phyloP scores from a whole-genome alignment of 2,888 invertebrate species.

The Lumbricus terrestris region DNA sequence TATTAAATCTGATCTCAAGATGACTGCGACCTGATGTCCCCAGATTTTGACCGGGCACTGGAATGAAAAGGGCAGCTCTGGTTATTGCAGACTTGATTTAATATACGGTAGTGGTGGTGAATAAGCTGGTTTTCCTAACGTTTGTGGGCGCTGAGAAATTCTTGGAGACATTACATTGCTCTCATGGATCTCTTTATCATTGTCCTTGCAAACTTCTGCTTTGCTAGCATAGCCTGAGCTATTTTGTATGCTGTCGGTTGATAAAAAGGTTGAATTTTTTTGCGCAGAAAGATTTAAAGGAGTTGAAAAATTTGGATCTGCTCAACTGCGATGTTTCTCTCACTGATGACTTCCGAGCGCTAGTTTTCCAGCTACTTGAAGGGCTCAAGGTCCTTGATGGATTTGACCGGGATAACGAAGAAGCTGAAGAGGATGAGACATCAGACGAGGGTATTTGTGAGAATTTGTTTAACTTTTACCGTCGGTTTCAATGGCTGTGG shows the following conservation, averaged over 20 bases:
- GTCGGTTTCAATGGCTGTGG: neutral
- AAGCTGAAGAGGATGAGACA: slow-evolving; percentile 31
- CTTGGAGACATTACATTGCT: no score
- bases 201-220: no score
- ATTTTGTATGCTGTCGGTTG: no score
- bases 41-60: no score
- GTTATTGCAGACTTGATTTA: no score
- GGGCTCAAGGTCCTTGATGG: slow-evolving; percentile 90
- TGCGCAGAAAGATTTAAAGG: slow-evolving; percentile 77
- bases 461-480: neutral
- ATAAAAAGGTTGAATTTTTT: neutral
- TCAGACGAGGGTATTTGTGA: slow-evolving; percentile 25
- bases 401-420: slow-evolving; percentile 44
- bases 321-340: slow-evolving; percentile 92
- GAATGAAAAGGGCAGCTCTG: no score
- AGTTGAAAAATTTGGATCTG: slow-evolving; percentile 82
- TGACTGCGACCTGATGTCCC: no score
- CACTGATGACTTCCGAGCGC: slow-evolving; percentile 84
- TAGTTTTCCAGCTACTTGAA: slow-evolving; percentile 86
- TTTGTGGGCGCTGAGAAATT: no score
- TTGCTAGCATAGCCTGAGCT: no score
- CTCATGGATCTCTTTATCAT: no score
- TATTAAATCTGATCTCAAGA: neutral
- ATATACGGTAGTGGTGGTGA: no score
- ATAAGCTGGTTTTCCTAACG: no score